phyloP scores from a whole-genome alignment of 2,113 vertebrate species.

The Typhlomys cinereus region DNA sequence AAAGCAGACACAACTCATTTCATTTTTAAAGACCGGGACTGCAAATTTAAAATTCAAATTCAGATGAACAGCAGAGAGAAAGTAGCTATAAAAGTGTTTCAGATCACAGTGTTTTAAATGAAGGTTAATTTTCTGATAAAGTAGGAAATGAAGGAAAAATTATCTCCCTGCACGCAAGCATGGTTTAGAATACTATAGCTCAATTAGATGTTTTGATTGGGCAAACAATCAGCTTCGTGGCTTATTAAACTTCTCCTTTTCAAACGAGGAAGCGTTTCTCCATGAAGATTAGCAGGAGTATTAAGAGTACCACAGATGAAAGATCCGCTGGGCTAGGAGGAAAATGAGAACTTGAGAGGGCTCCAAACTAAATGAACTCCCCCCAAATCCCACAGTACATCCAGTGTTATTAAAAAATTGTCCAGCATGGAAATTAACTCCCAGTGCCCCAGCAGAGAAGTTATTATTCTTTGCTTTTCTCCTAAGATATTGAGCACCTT shows the following conservation, averaged over 20 bases:
- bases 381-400: slow-evolving; percentile 24
- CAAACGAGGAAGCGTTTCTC: slow-evolving; percentile 73
- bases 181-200: slow-evolving; percentile 69
- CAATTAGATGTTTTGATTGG: slow-evolving; percentile 72
- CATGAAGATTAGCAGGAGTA: slow-evolving; percentile 69
- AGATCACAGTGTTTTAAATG: slow-evolving; percentile 68
- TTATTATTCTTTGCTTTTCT: slow-evolving; percentile 22
- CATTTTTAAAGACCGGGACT: slow-evolving; percentile 43
- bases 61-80: slow-evolving; percentile 51
- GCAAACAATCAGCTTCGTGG: slow-evolving; percentile 70
- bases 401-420: slow-evolving; percentile 45
- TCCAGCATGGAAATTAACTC: slow-evolving; percentile 51
- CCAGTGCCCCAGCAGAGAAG: slow-evolving; percentile 46
- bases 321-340: slow-evolving; percentile 50
- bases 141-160: slow-evolving; percentile 77
- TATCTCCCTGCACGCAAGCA: slow-evolving; percentile 58
- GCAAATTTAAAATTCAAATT: slow-evolving; percentile 78
- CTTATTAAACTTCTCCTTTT: slow-evolving; percentile 77
- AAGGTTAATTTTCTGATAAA: slow-evolving; percentile 80
- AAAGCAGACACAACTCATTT: background rate
- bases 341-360: slow-evolving; percentile 59
- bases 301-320: slow-evolving; percentile 64
- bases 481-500: background rate
- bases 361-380: slow-evolving; percentile 64
- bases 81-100: slow-evolving; percentile 66